A percentile compares a stretch with the other conserved stretches of the same genome.
Evolutionary conservation across 2,888 invertebrate genomes (phyloP).

Genomic region (Watsonalla binaria): DNA sequence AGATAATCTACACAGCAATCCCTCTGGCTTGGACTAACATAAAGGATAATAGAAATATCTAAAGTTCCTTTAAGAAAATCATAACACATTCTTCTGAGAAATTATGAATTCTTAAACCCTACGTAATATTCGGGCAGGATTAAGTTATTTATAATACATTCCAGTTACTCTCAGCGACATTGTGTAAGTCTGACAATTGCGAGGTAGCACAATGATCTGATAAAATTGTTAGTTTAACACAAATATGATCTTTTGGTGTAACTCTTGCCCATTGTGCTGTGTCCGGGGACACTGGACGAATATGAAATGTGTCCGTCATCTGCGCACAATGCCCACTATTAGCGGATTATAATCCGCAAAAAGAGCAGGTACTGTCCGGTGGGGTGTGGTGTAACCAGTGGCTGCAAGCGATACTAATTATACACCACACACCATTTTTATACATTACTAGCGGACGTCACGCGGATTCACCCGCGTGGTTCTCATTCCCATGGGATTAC

Average conservation of each 20-base stretch:
- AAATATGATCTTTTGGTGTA: conserved; percentile 52
- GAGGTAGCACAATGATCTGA: conserved; percentile 23
- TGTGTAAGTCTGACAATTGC: conserved; percentile 6
- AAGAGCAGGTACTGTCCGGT: conserved; percentile 31
- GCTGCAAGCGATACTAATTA: neutral
- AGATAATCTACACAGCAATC: too few relatives aligned
- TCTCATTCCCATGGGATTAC: too few relatives aligned
- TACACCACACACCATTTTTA: too few relatives aligned
- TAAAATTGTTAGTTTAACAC: conserved; percentile 49
- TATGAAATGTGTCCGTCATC: neutral
- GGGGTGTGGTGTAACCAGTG: neutral
- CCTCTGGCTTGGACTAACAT: too few relatives aligned
- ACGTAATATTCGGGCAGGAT: neutral
- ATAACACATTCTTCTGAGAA: neutral
- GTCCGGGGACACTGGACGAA: neutral
- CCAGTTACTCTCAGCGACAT: neutral
- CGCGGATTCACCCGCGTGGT: too few relatives aligned
- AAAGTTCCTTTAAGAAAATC: neutral
- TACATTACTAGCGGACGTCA: too few relatives aligned
- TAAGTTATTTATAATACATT: neutral
- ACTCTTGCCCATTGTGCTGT: conserved; percentile 21
- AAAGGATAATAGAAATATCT: too few relatives aligned
- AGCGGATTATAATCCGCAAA: conserved; percentile 72
- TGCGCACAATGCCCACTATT: conserved; percentile 64
- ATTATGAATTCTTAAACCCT: neutral